Evolutionary conservation across 2,113 vertebrate species (phyloP), one percentile per base, ranked within the genome.

Genomic region (Telmatochromis brichardi): DNA sequence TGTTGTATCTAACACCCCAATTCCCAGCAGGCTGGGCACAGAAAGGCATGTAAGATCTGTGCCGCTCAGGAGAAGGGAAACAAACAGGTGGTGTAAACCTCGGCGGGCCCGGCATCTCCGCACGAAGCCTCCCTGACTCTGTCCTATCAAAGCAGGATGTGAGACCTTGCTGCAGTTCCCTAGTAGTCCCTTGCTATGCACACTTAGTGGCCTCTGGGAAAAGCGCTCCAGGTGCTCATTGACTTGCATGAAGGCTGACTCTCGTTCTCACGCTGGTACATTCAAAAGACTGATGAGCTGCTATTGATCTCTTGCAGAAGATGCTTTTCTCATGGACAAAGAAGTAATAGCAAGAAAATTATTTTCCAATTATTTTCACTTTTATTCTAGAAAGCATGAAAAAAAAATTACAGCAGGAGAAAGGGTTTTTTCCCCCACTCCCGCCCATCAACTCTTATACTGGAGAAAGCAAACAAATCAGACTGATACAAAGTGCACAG

Each of bases 81-180:
- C 96, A 96, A 96, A 96, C 96, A 96, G 96, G 95, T 96, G 96
- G 94, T 58, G 89, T 88, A 97, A 97, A 95, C 94, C 96, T 96
- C 96, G 82, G 88, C 54, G 94, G 96, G 94, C 85, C 92, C 86
- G 42, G 84, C 84, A 65, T 92, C 93, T 95, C 92, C 17, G 6
- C 86, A 90, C 54, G 9, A 87, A 93, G 91, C 86, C 89, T 95
- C 88, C 81, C 88, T 83, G 88, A 84, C 91, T 94, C 93, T 73
- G 93, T 93, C 92, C 93, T 91, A 96, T 95, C 91, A 95, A 95
- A 95, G 91, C 93, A 78, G 93, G 91, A 93, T 94, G 92, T 83
- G 90, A 92, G 95, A 94, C 94, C 94, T 92, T 79, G 93, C 89
- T 87, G 87, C 92, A 54, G 84, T 86, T 91, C 83, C 78, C 86